Conservation (phyloP, 1,140 invertebrate species). For the Trachelipus rathkii region DNA sequence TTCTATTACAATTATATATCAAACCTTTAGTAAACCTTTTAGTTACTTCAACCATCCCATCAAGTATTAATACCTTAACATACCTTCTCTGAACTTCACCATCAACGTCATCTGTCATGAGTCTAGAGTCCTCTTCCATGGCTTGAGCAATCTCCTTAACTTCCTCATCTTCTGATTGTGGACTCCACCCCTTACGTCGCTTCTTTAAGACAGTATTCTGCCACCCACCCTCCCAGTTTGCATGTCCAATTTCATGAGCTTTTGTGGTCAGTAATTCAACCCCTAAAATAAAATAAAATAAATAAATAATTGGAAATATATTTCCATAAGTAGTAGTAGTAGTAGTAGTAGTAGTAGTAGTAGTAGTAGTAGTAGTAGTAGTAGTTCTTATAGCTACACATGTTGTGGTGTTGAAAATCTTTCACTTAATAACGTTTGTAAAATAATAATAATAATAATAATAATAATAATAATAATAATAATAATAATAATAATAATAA, state of each 20-base stretch:
- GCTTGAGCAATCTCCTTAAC: neutral
- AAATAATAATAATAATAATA: no score
- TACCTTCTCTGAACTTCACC: neutral
- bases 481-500: no score
- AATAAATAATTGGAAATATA: neutral
- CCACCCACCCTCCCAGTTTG: neutral
- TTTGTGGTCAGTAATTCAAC: neutral
- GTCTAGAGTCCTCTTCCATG: neutral
- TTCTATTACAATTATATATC: no score
- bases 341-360: neutral
- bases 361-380: neutral
- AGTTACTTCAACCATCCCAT: no score
- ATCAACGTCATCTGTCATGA: neutral
- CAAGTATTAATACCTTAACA: no score
- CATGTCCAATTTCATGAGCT: conserved; percentile 6
- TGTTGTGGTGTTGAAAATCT: no score
- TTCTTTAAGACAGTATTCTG: neutral
- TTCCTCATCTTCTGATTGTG: neutral
- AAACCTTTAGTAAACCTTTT: no score
- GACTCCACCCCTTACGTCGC: neutral
- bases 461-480: no score
- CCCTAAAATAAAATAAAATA: neutral
- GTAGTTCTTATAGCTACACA: neutral
- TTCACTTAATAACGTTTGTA: no score
- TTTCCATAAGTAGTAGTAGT: neutral